Evolutionary conservation across 2,797 vertebrate species (phyloP), one percentile per base, ranked within the genome.

Genomic region (Brachymystax lenok): DNA sequence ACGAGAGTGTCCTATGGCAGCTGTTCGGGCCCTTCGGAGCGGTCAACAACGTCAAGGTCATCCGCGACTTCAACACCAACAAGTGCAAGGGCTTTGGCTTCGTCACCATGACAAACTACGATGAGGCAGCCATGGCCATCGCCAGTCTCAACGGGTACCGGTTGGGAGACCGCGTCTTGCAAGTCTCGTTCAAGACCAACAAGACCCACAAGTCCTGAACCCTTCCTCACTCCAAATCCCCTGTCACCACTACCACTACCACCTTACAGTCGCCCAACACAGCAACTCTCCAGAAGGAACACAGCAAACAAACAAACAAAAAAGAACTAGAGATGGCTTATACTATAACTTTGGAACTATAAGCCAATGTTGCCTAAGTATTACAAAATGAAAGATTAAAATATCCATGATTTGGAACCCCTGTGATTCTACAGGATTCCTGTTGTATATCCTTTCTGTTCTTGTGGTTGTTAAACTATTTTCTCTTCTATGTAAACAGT

Each of bases 321-420:
- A 95, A 96, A 95, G 96, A 97, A 98, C 98, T 98, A 95, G 95
- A 96, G 35, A 96, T 97, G 98, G 98, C 98, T 99, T 99, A 99
- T 98, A 98, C 96, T 97, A 94, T 97, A 98, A 98, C 96, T 97
- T 98, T 98, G 98, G 98, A 99, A 97, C 98, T 98, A 98, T 99
- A 99, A 99, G 98, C 98, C 98, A 98, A 96, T 95, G 98, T 98
- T 99, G 98, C 98, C 97, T 99, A 98, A 99, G 97, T 99, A 99
- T 98, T 98, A 98, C 96, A 96, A 97, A 94, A 93, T 95, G 95
- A 91, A 92, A 93, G 90, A 92, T 90, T 88, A 93, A 94, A 93
- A 85, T 93, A 92, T 91, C 91, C 88, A 94, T 93, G 84, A 91
- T 99, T 98, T 75, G 88, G 79, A 97, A 96, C 94, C 95, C 96